Percentiles rank a stretch among this genome's conserved stretches.
Conservation (phyloP, 2,113 vertebrate species). For the Melospiza georgiana region DNA sequence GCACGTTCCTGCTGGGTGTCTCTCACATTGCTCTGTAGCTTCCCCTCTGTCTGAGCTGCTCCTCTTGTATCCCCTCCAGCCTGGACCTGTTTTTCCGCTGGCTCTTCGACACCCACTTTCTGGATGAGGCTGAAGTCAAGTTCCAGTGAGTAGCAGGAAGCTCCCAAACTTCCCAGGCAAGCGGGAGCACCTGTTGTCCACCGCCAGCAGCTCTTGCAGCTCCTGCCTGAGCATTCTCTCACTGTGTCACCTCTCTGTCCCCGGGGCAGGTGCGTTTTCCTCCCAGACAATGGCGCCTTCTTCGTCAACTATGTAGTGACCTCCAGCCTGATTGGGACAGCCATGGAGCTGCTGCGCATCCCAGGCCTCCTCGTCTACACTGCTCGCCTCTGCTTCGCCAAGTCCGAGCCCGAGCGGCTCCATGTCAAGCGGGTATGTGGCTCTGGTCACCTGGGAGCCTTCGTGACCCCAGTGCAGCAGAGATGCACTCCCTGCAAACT, state of each 20-base stretch:
- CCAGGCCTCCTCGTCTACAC: slow-evolving; percentile 86
- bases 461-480: accelerated
- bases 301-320: slow-evolving; percentile 97
- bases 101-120: slow-evolving; percentile 91
- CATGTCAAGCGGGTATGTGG: slow-evolving; percentile 87
- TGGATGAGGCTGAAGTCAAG: slow-evolving; percentile 86
- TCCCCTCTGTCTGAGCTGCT: not conserved
- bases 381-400: slow-evolving; percentile 89
- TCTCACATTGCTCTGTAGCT: not conserved
- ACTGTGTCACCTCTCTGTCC: not conserved
- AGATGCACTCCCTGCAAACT: not conserved
- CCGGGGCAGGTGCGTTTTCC: slow-evolving; percentile 88
- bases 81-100: slow-evolving; percentile 93
- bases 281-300: slow-evolving; percentile 96
- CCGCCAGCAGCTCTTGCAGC: not conserved
- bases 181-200: accelerated
- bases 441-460: not conserved
- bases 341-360: slow-evolving; percentile 91
- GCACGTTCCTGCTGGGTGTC: accelerated
- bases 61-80: slow-evolving; percentile 63
- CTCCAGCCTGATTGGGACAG: slow-evolving; percentile 87
- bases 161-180: not conserved
- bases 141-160: slow-evolving; percentile 87
- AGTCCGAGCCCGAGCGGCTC: slow-evolving; percentile 89
- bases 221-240: not conserved